Evolutionary conservation across 2,888 invertebrate genomes (phyloP).

Genomic region (Flexamia atlantica): DNA sequence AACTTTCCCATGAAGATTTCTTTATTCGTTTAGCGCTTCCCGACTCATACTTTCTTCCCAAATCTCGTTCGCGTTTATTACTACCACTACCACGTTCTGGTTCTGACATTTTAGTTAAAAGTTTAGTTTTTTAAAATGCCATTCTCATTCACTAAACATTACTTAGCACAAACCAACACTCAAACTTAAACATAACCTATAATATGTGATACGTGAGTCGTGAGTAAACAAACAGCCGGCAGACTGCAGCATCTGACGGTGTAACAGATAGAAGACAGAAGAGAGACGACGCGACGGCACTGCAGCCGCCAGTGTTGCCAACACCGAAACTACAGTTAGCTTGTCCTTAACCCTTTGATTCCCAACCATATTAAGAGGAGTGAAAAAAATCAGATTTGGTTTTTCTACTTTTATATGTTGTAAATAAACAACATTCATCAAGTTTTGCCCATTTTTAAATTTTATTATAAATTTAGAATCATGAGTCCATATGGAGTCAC

Average conservation of each 20-base stretch:
- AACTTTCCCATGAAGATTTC: slow-evolving; percentile 5
- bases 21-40: slow-evolving; percentile 7
- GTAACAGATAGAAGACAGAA: too few relatives aligned
- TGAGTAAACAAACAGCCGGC: too few relatives aligned
- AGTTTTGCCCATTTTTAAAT: not conserved
- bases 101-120: too few relatives aligned
- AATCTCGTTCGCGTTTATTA: slow-evolving; percentile 6
- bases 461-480: slow-evolving; percentile 5
- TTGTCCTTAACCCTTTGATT: slow-evolving; percentile 8
- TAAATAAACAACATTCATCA: not conserved
- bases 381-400: not conserved
- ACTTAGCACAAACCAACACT: too few relatives aligned
- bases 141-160: too few relatives aligned
- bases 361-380: not conserved
- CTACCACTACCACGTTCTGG: not conserved
- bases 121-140: too few relatives aligned
- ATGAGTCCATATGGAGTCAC: slow-evolving; percentile 3
- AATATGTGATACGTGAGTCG: too few relatives aligned
- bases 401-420: not conserved
- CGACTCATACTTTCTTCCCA: slow-evolving; percentile 15
- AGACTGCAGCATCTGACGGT: too few relatives aligned
- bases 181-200: too few relatives aligned
- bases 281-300: too few relatives aligned
- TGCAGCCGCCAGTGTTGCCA: too few relatives aligned
- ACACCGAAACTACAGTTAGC: not conserved